Percentiles rank a stretch among this genome's conserved stretches.
Evolutionary conservation across 2,888 invertebrate genomes (phyloP).

Genomic region (Apamea anceps): DNA sequence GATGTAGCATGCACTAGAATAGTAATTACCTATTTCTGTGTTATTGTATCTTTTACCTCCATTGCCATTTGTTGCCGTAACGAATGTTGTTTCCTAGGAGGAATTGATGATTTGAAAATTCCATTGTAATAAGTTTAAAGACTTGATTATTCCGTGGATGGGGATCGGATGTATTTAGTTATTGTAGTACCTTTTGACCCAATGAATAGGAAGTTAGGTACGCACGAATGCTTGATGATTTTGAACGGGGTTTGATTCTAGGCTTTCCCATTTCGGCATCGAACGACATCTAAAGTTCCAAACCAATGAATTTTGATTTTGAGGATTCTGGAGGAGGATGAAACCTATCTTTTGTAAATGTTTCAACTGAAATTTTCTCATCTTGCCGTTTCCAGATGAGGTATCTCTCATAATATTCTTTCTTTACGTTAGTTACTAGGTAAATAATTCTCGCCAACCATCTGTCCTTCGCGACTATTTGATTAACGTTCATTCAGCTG

Average conservation of each 20-base stretch:
- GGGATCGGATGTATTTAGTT: neutral
- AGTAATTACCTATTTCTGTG: conserved; percentile 39
- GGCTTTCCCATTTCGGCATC: too few species aligned
- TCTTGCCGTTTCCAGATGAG: too few species aligned
- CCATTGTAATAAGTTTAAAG: neutral
- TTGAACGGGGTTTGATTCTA: neutral
- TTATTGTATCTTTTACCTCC: conserved; percentile 16
- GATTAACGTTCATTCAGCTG: neutral
- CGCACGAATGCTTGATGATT: neutral
- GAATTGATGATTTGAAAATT: neutral
- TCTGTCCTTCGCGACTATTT: neutral
- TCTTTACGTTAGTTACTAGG: neutral
- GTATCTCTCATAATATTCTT: neutral
- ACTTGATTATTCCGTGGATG: too few species aligned
- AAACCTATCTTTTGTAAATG: too few species aligned
- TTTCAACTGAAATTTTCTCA: too few species aligned
- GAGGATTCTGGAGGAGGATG: neutral
- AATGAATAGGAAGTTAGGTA: neutral
- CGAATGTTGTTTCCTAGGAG: neutral
- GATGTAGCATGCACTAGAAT: conserved; percentile 46
- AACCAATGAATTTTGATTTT: neutral
- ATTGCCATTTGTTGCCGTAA: neutral
- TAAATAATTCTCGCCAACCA: neutral
- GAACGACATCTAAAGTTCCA: neutral
- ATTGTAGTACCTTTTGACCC: neutral